phyloP scores from a whole-genome alignment of 2,888 invertebrate genomes.

The Orchesellides sinensis region DNA sequence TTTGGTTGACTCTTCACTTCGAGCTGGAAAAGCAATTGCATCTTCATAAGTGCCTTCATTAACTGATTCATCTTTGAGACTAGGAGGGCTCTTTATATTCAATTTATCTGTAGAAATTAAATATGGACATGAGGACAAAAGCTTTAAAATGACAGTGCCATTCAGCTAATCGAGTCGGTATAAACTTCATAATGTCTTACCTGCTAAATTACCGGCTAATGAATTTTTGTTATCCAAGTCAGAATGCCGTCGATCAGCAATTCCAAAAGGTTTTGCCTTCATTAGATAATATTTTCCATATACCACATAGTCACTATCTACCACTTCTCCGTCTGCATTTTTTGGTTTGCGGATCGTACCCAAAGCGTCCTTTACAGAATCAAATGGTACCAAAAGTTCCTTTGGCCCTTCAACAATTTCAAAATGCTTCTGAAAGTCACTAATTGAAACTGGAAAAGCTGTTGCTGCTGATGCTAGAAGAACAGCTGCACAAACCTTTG shows the following conservation, averaged over 20 bases:
- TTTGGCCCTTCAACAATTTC: constrained; percentile 45
- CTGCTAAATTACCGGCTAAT: background rate
- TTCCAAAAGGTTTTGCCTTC: constrained; percentile 7
- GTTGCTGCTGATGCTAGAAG: background rate
- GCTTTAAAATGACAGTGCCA: background rate
- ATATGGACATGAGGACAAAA: no score
- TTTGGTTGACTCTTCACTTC: background rate
- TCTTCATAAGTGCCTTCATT: background rate
- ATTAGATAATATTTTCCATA: constrained; percentile 50
- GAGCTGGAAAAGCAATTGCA: background rate
- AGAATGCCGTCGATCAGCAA: background rate
- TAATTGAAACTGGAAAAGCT: constrained; percentile 4
- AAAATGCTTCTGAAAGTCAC: background rate
- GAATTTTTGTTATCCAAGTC: background rate
- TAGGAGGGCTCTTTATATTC: background rate
- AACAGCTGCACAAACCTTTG: background rate
- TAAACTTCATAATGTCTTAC: background rate
- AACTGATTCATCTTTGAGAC: background rate
- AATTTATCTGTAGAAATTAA: background rate
- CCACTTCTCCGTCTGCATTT: background rate
- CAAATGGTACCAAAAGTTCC: constrained; percentile 40
- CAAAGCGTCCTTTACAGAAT: background rate
- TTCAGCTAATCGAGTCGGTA: background rate
- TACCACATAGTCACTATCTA: constrained; percentile 48
- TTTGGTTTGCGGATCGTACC: background rate